Conservation (phyloP, 2,888 invertebrate genomes). For the Therioaphis trifolii region DNA sequence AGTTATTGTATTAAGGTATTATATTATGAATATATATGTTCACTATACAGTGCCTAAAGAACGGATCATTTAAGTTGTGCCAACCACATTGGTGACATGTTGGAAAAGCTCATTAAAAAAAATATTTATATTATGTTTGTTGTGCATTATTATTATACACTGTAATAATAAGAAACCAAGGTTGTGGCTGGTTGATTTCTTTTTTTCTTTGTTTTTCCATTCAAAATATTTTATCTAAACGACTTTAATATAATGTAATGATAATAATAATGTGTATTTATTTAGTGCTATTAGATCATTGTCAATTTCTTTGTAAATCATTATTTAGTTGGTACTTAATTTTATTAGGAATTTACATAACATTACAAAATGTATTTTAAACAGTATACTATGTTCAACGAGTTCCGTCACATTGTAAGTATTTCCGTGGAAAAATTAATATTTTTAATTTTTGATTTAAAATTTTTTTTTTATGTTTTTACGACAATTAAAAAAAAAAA, state of each 20-base stretch:
- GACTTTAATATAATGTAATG: constrained; percentile 20
- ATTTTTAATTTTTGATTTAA: no score
- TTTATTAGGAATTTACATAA: constrained; percentile 1
- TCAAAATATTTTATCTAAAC: constrained; percentile 10
- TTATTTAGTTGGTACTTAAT: constrained; percentile 31
- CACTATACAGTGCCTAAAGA: background rate
- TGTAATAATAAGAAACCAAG: constrained; percentile 56
- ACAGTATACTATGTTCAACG: no score
- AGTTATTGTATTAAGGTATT: background rate
- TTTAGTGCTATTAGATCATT: constrained; percentile 37
- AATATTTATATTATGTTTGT: constrained; percentile 4
- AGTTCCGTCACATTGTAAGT: no score
- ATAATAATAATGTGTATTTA: constrained; percentile 10
- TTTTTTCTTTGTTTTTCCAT: background rate
- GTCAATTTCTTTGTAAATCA: constrained; percentile 48
- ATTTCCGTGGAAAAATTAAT: no score
- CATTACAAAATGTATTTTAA: no score
- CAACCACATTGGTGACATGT: background rate
- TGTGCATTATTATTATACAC: constrained; percentile 44
- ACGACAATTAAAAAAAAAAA: no score
- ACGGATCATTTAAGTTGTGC: constrained; percentile 16
- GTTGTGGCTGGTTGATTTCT: constrained; percentile 48
- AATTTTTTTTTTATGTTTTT: no score
- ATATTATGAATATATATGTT: background rate
- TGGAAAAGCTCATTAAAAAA: constrained; percentile 46